Percentiles rank a stretch among this genome's conserved stretches.
Evolutionary conservation across 2,888 invertebrate genomes (phyloP).

Genomic region (Tiliacea aurago): DNA sequence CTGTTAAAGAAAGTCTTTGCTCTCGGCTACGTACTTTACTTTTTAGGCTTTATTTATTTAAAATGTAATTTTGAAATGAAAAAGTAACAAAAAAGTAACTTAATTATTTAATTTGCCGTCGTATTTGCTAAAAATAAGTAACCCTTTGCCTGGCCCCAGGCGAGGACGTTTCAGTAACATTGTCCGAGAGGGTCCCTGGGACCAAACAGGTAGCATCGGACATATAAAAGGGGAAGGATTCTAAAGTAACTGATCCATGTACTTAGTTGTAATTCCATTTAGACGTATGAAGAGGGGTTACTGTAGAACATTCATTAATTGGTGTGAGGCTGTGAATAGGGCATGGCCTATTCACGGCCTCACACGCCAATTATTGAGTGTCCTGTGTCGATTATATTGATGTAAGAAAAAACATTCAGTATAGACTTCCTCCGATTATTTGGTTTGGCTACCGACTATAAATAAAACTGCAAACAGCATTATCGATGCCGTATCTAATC

Average conservation of each 20-base stretch:
- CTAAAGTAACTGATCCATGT: constrained; percentile 4
- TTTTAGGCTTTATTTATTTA: not conserved
- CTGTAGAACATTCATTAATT: not conserved
- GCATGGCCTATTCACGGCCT: no score
- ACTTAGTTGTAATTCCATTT: constrained; percentile 18
- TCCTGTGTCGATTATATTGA: no score
- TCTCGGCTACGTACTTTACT: no score
- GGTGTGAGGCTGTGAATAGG: not conserved
- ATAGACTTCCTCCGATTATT: not conserved
- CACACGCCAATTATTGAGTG: no score
- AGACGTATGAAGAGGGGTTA: not conserved
- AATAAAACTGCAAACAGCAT: not conserved
- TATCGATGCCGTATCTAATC: not conserved
- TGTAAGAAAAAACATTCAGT: not conserved
- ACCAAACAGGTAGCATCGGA: constrained; percentile 32
- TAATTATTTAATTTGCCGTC: constrained; percentile 38
- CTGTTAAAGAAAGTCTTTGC: no score
- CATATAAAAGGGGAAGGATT: constrained; percentile 41
- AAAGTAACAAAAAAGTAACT: not conserved
- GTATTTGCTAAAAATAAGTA: constrained; percentile 22
- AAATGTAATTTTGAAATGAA: not conserved
- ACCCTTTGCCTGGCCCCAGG: constrained; percentile 43
- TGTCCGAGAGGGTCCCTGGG: constrained; percentile 28
- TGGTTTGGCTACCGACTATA: not conserved
- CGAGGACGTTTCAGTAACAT: constrained; percentile 51